A percentile compares a stretch with the other conserved stretches of the same genome.
These are phyloP conservation scores for Apeira syringaria DNA, from an alignment of 2,888 invertebrate genomes.

Conservation along the genomic window DNA sequence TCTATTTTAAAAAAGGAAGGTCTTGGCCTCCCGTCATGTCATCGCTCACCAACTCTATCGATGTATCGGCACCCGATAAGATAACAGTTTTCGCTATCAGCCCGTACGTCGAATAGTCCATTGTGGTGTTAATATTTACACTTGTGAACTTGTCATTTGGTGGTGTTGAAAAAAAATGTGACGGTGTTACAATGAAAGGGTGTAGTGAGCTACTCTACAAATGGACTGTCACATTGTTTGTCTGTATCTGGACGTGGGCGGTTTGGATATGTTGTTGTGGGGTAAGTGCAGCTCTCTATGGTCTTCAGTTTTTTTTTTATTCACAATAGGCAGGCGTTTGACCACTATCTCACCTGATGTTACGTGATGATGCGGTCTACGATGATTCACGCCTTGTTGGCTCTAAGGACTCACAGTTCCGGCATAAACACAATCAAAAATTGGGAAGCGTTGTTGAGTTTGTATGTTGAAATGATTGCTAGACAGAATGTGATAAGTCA, in stretches of 20 bases:
- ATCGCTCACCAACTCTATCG: constrained; percentile 51
- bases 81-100: constrained; percentile 58
- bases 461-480: no score
- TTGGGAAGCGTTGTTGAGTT: no score
- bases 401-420: no score
- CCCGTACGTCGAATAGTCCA: constrained; percentile 20
- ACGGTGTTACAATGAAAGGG: constrained; percentile 50
- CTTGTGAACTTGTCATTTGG: constrained; percentile 35
- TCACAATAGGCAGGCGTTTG: no score
- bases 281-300: no score
- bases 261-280: constrained; percentile 48
- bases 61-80: constrained; percentile 69
- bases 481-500: no score
- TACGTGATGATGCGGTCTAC: no score
- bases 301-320: no score
- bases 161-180: constrained; percentile 38
- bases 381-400: no score
- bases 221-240: constrained; percentile 43
- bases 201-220: constrained; percentile 43
- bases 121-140: constrained; percentile 51
- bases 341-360: no score
- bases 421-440: no score
- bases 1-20: constrained; percentile 37
- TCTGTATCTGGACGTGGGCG: constrained; percentile 44
- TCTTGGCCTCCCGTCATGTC: constrained; percentile 42